phyloP scores from a whole-genome alignment of 2,797 vertebrate genomes.

The Pteropus rufus region DNA sequence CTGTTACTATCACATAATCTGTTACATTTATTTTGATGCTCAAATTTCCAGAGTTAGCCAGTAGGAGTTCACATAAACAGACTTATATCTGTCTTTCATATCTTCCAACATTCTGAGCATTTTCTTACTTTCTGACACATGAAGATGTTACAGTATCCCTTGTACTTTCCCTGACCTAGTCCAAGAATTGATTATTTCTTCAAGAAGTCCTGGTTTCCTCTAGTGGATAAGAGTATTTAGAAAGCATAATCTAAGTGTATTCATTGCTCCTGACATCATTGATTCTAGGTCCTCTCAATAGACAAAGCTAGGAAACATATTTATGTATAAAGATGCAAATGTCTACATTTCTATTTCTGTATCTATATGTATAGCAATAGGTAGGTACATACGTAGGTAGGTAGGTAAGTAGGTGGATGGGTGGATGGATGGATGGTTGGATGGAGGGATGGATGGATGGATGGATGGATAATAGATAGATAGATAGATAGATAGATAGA shows the following conservation, averaged over 20 bases:
- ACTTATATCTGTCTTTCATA: not conserved
- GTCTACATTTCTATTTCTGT: not conserved
- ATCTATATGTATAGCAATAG: not conserved
- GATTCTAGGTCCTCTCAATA: not conserved
- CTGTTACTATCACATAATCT: not conserved
- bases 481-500: not conserved
- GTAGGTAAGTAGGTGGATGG: not conserved
- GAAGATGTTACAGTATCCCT: not conserved
- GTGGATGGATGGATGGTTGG: not conserved
- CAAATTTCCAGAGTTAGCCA: not conserved
- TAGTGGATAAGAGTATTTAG: not conserved
- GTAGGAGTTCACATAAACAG: not conserved
- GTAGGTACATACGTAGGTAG: not conserved
- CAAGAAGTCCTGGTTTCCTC: not conserved
- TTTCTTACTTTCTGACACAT: not conserved
- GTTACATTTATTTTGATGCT: not conserved
- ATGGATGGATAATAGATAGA: not conserved
- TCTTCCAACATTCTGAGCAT: not conserved
- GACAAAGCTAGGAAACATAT: not conserved
- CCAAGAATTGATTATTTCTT: not conserved
- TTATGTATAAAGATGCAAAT: not conserved
- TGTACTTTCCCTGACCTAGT: not conserved
- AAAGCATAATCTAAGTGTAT: not conserved
- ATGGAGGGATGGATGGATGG: not conserved
- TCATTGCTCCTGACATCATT: not conserved